These are phyloP conservation scores for Fistularia commersonii DNA, from an alignment of 2,797 vertebrate genomes.

Conservation along the genomic window DNA sequence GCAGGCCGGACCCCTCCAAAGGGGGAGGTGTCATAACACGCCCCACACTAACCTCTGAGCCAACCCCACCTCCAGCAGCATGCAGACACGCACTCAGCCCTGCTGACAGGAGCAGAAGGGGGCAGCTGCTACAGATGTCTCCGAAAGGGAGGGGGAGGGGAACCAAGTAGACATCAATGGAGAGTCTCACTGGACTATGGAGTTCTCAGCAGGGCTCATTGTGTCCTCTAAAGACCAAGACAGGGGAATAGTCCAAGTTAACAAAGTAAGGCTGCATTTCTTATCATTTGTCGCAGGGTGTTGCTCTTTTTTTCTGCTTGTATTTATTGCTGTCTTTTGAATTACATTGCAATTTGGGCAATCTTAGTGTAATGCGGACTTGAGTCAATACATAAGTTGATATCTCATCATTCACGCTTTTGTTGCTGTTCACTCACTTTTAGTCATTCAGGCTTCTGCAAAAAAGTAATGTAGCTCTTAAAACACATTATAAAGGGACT, in stretches of 20 bases:
- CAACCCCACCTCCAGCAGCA: constrained; percentile 65
- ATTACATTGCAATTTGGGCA: no score
- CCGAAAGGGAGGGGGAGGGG: constrained; percentile 74
- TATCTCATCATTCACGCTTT: no score
- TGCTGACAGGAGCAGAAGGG: constrained; percentile 81
- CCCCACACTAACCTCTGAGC: constrained; percentile 65
- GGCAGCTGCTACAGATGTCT: constrained; percentile 85
- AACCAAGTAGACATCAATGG: constrained; percentile 77
- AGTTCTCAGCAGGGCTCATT: constrained; percentile 73
- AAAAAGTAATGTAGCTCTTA: no score
- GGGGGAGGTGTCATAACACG: constrained; percentile 74
- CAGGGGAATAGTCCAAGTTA: constrained; percentile 59
- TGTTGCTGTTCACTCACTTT: no score
- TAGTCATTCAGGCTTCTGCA: no score
- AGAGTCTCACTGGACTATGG: constrained; percentile 68
- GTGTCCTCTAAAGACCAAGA: constrained; percentile 71
- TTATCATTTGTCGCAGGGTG: constrained; percentile 11
- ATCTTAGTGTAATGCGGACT: no score
- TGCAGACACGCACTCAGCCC: constrained; percentile 57
- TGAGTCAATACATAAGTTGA: no score
- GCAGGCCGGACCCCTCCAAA: constrained; percentile 76
- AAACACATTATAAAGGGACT: no score
- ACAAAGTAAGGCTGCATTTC: constrained; percentile 58
- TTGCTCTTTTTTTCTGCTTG: constrained; percentile 33
- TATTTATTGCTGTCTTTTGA: neutral